These are phyloP conservation scores for Chaetorhynchus papuensis DNA, from an alignment of 2,113 vertebrate genomes.

Conservation along the genomic window DNA sequence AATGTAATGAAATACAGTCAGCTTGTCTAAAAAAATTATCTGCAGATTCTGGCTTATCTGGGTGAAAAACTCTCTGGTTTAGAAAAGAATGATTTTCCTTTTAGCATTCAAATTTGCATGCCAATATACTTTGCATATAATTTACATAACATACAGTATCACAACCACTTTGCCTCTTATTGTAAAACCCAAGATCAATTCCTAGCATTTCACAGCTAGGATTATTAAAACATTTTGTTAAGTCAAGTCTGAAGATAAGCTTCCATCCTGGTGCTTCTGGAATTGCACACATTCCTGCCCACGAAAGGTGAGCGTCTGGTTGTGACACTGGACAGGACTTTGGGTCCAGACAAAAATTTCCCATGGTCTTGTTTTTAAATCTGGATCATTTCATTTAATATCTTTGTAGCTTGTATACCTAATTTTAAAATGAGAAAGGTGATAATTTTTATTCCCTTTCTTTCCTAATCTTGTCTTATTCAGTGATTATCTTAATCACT, in stretches of 20 bases:
- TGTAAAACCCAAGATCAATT: conserved; percentile 40
- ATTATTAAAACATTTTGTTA: conserved; percentile 58
- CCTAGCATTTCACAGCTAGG: conserved; percentile 18
- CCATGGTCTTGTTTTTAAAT: background rate
- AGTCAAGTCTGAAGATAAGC: conserved; percentile 43
- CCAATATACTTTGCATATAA: conserved; percentile 48
- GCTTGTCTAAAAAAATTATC: background rate
- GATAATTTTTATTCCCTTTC: background rate
- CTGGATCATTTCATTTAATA: background rate
- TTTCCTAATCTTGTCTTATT: background rate
- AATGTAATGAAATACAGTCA: background rate
- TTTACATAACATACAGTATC: conserved; percentile 40
- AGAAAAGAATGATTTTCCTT: conserved; percentile 45
- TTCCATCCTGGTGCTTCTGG: background rate
- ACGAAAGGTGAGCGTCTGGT: background rate
- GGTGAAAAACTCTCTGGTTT: background rate
- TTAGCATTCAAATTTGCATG: conserved; percentile 47
- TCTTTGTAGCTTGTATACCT: background rate
- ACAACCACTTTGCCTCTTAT: conserved; percentile 12
- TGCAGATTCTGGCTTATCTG: background rate
- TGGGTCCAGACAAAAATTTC: background rate
- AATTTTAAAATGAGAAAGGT: background rate
- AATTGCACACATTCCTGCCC: background rate
- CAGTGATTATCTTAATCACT: background rate
- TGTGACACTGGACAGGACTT: background rate